These are phyloP conservation scores for Hyphantria cunea DNA, from an alignment of 1,140 invertebrate genomes.

Conservation along the genomic window DNA sequence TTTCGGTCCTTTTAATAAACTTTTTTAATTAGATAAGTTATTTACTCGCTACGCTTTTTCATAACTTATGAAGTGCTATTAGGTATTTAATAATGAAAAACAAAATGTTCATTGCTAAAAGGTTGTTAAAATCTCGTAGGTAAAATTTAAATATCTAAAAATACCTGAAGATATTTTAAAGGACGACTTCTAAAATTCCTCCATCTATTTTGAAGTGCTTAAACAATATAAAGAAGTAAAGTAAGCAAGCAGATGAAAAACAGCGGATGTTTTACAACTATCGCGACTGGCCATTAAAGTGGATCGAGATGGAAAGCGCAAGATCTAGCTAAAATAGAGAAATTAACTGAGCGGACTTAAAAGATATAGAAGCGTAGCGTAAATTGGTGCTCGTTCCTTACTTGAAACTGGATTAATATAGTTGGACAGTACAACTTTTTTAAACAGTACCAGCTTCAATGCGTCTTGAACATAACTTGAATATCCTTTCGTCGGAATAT, in stretches of 20 bases:
- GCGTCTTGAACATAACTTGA: too few relatives aligned
- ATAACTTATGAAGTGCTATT: too few relatives aligned
- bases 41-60: too few relatives aligned
- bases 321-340: constrained; percentile 49
- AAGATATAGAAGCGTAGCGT: constrained; percentile 38
- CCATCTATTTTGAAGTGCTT: too few relatives aligned
- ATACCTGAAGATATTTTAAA: too few relatives aligned
- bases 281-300: constrained; percentile 49
- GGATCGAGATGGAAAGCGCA: constrained; percentile 40
- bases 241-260: constrained; percentile 50
- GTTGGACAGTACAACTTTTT: constrained; percentile 9
- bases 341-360: constrained; percentile 39
- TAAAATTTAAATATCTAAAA: too few relatives aligned
- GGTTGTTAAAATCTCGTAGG: background rate
- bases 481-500: too few relatives aligned
- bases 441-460: background rate
- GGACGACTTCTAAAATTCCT: too few relatives aligned
- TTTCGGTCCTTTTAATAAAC: too few relatives aligned
- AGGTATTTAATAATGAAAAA: too few relatives aligned
- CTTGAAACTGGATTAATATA: constrained; percentile 37
- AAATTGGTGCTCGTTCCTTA: constrained; percentile 38
- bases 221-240: too few relatives aligned
- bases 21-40: too few relatives aligned
- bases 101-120: constrained; percentile 3
- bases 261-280: constrained; percentile 45